Percentiles rank a stretch among this genome's conserved stretches.
These are phyloP conservation scores for Macaria notata DNA, from an alignment of 2,888 invertebrate genomes.

Conservation along the genomic window DNA sequence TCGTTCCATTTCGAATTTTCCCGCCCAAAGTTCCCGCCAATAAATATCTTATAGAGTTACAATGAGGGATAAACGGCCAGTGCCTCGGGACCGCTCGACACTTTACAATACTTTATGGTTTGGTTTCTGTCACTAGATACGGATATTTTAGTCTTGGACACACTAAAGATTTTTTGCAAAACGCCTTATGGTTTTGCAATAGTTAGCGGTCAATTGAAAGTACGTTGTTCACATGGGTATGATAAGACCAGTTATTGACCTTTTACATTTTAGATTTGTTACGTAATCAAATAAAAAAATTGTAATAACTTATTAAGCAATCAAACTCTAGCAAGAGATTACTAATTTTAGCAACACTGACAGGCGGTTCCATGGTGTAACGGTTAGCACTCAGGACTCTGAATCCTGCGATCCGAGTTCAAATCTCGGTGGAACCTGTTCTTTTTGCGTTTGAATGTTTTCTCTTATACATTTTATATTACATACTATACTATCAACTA, in stretches of 20 bases:
- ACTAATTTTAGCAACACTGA: neutral
- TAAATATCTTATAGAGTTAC: constrained; percentile 81
- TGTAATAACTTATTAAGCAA: too few relatives aligned
- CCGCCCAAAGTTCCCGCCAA: constrained; percentile 56
- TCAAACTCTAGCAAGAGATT: too few relatives aligned
- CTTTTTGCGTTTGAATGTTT: constrained; percentile 27
- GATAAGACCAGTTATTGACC: too few relatives aligned
- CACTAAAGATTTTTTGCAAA: constrained; percentile 1
- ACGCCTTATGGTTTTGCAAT: neutral
- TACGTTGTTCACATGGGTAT: too few relatives aligned
- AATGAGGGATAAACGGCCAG: constrained; percentile 65
- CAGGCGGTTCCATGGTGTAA: constrained; percentile 82
- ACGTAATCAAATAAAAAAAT: neutral
- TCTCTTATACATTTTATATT: neutral
- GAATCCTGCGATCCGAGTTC: constrained; percentile 92
- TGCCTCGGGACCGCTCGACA: constrained; percentile 59
- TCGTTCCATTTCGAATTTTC: constrained; percentile 65
- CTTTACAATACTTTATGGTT: constrained; percentile 37
- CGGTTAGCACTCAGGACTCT: constrained; percentile 91
- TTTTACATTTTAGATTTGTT: neutral
- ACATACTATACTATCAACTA: too few relatives aligned
- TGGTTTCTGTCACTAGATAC: constrained; percentile 13
- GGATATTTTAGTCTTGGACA: constrained; percentile 10
- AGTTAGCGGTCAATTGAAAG: neutral
- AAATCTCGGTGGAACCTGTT: constrained; percentile 89